A percentile compares a stretch with the other conserved stretches of the same genome.
phyloP scores from a whole-genome alignment of 35 echinoderm and acorn worm genomes.

The Ophioderma brevispina region DNA sequence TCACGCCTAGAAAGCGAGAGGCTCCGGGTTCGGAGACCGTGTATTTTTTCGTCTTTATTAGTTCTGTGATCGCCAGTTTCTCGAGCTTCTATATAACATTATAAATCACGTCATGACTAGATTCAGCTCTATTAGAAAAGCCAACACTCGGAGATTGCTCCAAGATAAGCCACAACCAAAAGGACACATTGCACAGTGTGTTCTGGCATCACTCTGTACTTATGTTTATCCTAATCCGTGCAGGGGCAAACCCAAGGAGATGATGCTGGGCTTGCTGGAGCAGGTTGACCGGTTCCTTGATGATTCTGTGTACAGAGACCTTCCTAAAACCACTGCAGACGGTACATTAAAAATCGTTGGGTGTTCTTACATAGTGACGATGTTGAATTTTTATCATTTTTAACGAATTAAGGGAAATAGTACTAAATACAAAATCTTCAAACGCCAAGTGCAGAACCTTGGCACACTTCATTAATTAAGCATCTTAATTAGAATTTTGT shows the following conservation, averaged over 20 bases:
- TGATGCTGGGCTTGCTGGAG: slow-evolving; percentile 81
- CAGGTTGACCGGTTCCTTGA: slow-evolving; percentile 82
- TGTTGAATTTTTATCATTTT: too few species aligned
- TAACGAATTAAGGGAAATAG: too few species aligned
- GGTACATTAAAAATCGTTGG: not conserved
- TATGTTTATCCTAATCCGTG: not conserved
- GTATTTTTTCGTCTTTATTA: too few species aligned
- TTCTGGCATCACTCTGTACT: not conserved
- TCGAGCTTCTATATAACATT: too few species aligned
- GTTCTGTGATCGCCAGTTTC: too few species aligned
- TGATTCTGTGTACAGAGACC: slow-evolving; percentile 35
- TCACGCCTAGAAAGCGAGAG: too few species aligned
- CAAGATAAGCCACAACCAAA: not conserved
- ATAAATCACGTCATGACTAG: too few species aligned
- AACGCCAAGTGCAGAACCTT: not conserved
- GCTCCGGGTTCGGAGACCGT: too few species aligned
- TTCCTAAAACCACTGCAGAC: slow-evolving; percentile 77
- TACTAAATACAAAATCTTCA: not conserved
- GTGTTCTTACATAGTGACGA: not conserved
- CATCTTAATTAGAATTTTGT: too few species aligned
- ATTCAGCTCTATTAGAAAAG: too few species aligned
- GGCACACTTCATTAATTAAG: too few species aligned
- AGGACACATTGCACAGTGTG: not conserved
- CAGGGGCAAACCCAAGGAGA: slow-evolving; percentile 87
- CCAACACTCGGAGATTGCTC: too few species aligned